Evolutionary conservation across 2,113 vertebrate genomes (phyloP), one percentile per base, ranked within the genome.

Genomic region (Entosphenus tridentatus): DNA sequence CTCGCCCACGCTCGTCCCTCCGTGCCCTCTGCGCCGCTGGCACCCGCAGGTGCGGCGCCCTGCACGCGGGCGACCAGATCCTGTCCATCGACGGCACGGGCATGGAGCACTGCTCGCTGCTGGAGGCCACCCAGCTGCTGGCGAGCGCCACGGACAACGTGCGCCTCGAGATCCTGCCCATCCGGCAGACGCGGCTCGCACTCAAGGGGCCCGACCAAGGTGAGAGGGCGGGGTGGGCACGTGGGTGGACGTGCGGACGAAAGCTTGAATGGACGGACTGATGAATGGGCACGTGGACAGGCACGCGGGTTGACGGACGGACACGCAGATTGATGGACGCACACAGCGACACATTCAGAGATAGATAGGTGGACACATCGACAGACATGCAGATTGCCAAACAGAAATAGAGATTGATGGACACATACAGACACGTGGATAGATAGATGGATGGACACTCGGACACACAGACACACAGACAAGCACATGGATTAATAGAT

Each of bases 81-180:
- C 81, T 97, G 71, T 85, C 89, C 70, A 96, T 98, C 10, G 86
- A 98, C 4, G 88, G 89, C 62, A 89, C 87, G 12, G 86, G 87
- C 79, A 86, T 87, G 0, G 92, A 95, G 57, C 86, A 87, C 78
- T 96, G 89, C 77, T 88, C 89, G 1, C 75, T 93, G 55, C 78
- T 93, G 71, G 93, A 98, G 73, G 92, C 89, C 69, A 86, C 86
- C 39, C 88, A 92, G 77, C 86, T 97, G 3, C 79, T 98, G 67
- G 82, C 87, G 76, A 85, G 78, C 73, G 83, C 84, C 55, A 76
- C 79, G 0, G 89, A 95, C 69, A 78, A 78, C 4, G 86, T 92
- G 59, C 85, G 84, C 71, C 76, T 98, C 70, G 90, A 98, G 80
- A 86, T 98, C 74, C 69, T 96, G 71, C 87, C 90, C 10, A 83